A percentile compares a stretch with the other conserved stretches of the same genome.
Conservation (phyloP, 2,888 invertebrate species). For the Notodonta dromedarius region DNA sequence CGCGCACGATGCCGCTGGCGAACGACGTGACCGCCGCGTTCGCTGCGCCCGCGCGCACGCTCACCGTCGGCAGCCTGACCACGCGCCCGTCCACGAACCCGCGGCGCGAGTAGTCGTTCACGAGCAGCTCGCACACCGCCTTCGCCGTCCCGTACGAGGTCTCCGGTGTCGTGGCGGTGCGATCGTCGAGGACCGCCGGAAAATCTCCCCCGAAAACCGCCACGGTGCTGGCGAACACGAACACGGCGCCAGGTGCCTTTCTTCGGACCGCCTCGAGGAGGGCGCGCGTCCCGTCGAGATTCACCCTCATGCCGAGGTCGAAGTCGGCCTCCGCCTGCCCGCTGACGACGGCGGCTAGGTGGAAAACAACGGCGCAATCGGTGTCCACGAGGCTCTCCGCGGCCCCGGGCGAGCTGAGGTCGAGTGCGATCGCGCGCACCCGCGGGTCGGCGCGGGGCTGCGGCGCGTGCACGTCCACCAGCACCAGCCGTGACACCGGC, state of each 20-base stretch:
- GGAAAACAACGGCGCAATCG: constrained; percentile 59
- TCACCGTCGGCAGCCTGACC: constrained; percentile 70
- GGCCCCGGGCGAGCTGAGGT: constrained; percentile 39
- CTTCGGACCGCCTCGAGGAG: constrained; percentile 62
- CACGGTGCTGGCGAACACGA: constrained; percentile 66
- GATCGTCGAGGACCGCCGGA: constrained; percentile 55
- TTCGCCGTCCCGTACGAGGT: constrained; percentile 73
- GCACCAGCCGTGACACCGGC: constrained; percentile 45
- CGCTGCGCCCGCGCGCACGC: constrained; percentile 65
- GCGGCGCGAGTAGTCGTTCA: constrained; percentile 69
- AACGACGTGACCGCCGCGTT: constrained; percentile 75
- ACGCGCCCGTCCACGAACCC: constrained; percentile 64
- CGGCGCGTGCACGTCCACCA: constrained; percentile 43
- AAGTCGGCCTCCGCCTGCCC: constrained; percentile 72
- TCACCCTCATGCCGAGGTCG: constrained; percentile 66
- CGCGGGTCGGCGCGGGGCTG: constrained; percentile 40
- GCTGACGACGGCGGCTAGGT: constrained; percentile 73
- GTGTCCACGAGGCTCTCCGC: constrained; percentile 47
- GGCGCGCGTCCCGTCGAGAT: constrained; percentile 67
- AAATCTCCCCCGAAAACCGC: constrained; percentile 67
- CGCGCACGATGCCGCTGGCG: constrained; percentile 71
- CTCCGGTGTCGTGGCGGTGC: constrained; percentile 61
- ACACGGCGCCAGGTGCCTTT: constrained; percentile 45
- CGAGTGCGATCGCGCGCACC: constrained; percentile 41
- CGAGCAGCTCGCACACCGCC: constrained; percentile 68